Conservation (phyloP, 2,113 vertebrate species). For the Podarcis raffonei region DNA sequence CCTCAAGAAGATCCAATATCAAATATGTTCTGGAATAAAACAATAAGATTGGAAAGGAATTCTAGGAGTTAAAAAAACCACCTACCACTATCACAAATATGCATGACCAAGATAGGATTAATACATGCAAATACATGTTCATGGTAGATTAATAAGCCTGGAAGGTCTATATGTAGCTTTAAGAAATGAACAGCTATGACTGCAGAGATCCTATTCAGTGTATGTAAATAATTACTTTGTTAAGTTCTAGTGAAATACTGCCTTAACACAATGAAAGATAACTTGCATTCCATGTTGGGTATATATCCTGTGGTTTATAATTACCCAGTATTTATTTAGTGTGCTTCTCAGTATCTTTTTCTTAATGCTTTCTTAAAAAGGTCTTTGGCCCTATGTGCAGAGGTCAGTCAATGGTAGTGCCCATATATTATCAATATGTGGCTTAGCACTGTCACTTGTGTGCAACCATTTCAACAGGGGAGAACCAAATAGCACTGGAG, state of each 20-base stretch:
- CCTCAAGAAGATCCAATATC: slow-evolving; percentile 37
- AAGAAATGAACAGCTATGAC: neutral
- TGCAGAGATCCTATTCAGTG: too few species aligned
- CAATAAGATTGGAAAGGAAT: neutral
- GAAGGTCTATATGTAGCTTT: too few species aligned
- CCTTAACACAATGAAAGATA: neutral
- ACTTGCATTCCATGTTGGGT: neutral
- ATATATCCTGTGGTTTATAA: neutral
- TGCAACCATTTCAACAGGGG: too few species aligned
- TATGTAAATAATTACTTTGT: neutral
- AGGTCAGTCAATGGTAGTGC: neutral
- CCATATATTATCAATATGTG: neutral
- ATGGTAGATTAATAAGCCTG: neutral
- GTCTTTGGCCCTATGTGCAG: neutral
- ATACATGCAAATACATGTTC: neutral
- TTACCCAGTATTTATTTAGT: neutral
- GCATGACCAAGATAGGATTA: neutral
- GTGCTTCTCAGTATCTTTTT: neutral
- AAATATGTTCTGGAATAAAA: slow-evolving; percentile 27
- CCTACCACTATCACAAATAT: neutral
- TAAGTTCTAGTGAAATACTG: neutral
- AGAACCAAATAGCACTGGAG: too few species aligned
- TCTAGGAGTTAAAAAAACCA: neutral
- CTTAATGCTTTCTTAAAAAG: neutral
- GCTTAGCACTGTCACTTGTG: neutral